These are phyloP conservation scores for Calliopsis andreniformis DNA, from an alignment of 1,140 invertebrate species.

Conservation along the genomic window DNA sequence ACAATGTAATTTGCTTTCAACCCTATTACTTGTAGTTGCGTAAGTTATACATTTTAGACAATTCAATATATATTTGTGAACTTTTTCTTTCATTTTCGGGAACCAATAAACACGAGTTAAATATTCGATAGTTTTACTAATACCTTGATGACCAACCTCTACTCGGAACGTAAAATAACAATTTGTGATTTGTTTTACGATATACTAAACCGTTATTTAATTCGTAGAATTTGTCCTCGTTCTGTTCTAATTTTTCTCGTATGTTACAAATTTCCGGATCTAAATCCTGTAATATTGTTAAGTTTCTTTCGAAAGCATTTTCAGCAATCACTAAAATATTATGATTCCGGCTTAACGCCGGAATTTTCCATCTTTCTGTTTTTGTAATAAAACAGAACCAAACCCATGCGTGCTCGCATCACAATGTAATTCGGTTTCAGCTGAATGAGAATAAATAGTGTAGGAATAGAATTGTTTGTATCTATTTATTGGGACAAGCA, in stretches of 20 bases:
- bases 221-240: background rate
- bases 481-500: too few species aligned
- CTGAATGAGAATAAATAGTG: constrained; percentile 17
- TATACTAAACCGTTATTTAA: constrained; percentile 14
- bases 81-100: background rate
- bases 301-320: constrained; percentile 7
- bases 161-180: constrained; percentile 20
- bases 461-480: too few species aligned
- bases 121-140: background rate
- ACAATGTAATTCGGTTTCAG: constrained; percentile 17
- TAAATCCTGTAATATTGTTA: constrained; percentile 3
- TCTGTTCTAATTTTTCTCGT: background rate
- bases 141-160: background rate
- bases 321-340: background rate
- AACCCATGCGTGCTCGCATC: constrained; percentile 7
- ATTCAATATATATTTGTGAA: background rate
- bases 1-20: constrained; percentile 9
- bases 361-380: background rate
- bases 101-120: constrained; percentile 17
- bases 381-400: constrained; percentile 4
- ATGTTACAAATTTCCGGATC: constrained; percentile 3
- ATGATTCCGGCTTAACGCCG: constrained; percentile 11
- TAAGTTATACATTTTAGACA: constrained; percentile 25
- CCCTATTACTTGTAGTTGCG: background rate
- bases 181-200: background rate